phyloP scores from a whole-genome alignment of 2,888 invertebrate species.

The Conchocele bisecta region DNA sequence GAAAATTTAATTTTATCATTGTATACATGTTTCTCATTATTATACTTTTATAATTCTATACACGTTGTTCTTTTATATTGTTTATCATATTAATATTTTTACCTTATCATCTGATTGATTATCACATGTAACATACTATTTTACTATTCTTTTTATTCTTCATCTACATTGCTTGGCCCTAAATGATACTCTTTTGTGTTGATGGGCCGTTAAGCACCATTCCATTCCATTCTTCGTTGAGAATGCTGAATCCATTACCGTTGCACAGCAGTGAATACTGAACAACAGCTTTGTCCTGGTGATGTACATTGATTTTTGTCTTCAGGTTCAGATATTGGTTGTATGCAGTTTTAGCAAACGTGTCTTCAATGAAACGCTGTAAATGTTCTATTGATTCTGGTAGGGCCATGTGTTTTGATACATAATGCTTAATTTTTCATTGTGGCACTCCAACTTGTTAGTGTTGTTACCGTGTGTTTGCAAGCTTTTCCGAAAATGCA shows the following conservation, averaged over 20 bases:
- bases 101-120: no score
- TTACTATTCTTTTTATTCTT: no score
- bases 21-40: no score
- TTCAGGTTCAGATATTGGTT: neutral
- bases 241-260: neutral
- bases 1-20: no score
- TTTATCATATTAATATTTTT: no score
- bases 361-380: neutral
- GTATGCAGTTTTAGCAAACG: constrained; percentile 1
- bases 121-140: no score
- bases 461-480: constrained; percentile 5
- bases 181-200: no score
- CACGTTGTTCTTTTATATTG: no score
- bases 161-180: no score
- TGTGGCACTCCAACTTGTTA: constrained; percentile 4
- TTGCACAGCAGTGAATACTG: constrained; percentile 6
- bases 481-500: neutral
- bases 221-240: no score
- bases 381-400: neutral
- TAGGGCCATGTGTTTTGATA: neutral
- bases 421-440: constrained; percentile 5
- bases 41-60: no score
- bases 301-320: constrained; percentile 3
- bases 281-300: neutral
- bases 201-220: no score